Conservation (phyloP, 2,113 vertebrate species). For the Arothron firmamentum region DNA sequence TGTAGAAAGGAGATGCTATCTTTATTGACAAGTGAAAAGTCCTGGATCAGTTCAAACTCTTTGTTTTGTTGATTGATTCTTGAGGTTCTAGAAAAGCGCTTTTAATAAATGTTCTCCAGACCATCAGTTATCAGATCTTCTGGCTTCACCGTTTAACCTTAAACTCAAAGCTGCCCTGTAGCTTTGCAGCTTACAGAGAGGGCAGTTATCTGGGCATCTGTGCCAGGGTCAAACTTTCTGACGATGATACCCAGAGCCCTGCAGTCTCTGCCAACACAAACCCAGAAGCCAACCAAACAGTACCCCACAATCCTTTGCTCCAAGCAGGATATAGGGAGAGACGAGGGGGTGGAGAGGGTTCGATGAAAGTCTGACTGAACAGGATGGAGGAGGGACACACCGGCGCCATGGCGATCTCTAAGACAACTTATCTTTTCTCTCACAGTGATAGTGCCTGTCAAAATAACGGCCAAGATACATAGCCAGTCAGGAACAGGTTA, state of each 20-base stretch:
- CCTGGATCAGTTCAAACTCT: not conserved
- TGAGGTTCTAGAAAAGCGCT: not conserved
- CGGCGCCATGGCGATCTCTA: constrained; percentile 78
- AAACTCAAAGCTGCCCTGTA: no score
- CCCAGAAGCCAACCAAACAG: constrained; percentile 36
- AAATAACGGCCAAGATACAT: constrained; percentile 79
- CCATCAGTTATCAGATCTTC: no score
- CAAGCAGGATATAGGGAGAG: constrained; percentile 30
- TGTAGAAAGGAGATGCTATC: constrained; percentile 8
- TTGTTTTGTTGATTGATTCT: no score
- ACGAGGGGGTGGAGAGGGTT: constrained; percentile 15
- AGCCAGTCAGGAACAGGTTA: constrained; percentile 74
- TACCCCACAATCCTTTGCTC: constrained; percentile 60
- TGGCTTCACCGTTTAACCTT: no score
- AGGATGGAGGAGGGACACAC: constrained; percentile 69
- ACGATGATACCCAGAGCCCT: constrained; percentile 66
- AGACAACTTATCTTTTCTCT: constrained; percentile 77
- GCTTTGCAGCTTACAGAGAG: no score
- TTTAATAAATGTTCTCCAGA: no score
- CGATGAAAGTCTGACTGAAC: constrained; percentile 66
- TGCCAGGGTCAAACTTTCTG: not conserved
- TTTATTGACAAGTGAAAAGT: constrained; percentile 12
- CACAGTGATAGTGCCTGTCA: constrained; percentile 77
- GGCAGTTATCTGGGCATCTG: not conserved
- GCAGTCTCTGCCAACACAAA: constrained; percentile 70